Evolutionary conservation across 2,797 vertebrate genomes (phyloP), one percentile per base, ranked within the genome.

Genomic region (Channa striata): DNA sequence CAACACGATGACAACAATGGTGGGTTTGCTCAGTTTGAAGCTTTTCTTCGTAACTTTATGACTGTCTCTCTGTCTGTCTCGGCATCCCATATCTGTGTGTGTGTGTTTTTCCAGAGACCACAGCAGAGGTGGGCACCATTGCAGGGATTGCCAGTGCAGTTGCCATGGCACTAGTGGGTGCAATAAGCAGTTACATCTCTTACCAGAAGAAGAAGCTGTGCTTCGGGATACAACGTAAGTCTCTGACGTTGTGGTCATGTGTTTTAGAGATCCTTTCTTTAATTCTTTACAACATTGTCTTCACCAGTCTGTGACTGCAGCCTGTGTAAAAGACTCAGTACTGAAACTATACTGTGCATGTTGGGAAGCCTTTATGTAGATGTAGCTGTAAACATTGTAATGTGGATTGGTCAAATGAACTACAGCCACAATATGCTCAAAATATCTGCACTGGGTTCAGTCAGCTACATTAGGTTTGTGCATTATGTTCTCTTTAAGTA

Each of bases 121-220:
- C 92, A 0, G 78, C 92, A 0, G 96, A 98, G 83, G 95, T 96
- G 0, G 96, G 95, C 48, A 98, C 97, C 1, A 97, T 99, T 0
- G 96, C 97, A 0, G 96, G 98, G 3, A 96, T 99, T 0, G 95
- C 90, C 56, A 97, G 97, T 0, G 96, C 95, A 4, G 93, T 99
- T 51, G 95, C 91, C 66, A 95, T 99, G 96, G 97, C 97, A 0
- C 90, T 99, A 48, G 88, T 98, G 0, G 97, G 96, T 0, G 97
- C 96, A 0, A 85, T 99, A 56, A 94, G 84, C 93, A 96, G 98
- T 92, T 99, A 99, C 87, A 96, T 99, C 84, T 97, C 96, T 56
- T 99, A 99, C 90, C 97, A 99, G 93, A 97, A 99, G 91, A 99
- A 98, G 94, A 98, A 98, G 89, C 90, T 99, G 47, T 99, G 98